Base-by-base conservation (phyloP, 2,888 invertebrate genomes). In the Calliopum simillimum region DNA sequence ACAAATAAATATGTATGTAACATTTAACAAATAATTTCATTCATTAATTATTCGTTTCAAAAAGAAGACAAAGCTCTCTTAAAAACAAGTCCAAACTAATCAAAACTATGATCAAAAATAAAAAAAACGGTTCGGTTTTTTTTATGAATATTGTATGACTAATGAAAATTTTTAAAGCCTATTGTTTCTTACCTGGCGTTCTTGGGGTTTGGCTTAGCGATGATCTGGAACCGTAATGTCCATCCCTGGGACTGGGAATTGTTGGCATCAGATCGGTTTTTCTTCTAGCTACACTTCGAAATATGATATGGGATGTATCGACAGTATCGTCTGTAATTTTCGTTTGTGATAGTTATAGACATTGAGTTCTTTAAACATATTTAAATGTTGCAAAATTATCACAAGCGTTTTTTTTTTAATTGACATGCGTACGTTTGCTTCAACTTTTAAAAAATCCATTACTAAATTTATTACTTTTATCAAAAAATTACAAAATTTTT, bases 191-290 rank as follows among this genome's bases (percentile, higher is more conserved):
- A 86, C 86, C 86, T 86, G 86, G 86, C 76, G 86, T 86, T 82
- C 86, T 82, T 79, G 86, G 86, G 76, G 86, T 86, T 72, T 84
- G 82, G 82, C 85, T 85, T 78, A 87, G 85, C 78, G 88, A 87
- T 79, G 88, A 85, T 83, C 87, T 86, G 80, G 88, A 87, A 81
- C 85, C 86, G 79, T 85, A 87, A 75, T 87, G 86, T 79, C 87
- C 86, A 81, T 92, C 92, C 80, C 92, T 88, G 74, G 91, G 89
- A 78, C 89, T 91, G 79, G 95, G 95, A 86, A 94, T 90, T 79
- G 96, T 96, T 76, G 96, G 96, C 89, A 95, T 94, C 85, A 96
- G 89, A 89, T 96, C 96, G 75, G 96, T 96, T 87, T 94, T 93
- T 81, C 94, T 91, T 80, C 95, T 91, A 81, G 94, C 94, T 82